phyloP scores from a whole-genome alignment of 2,113 vertebrate species.

The Chaetura pelagica region DNA sequence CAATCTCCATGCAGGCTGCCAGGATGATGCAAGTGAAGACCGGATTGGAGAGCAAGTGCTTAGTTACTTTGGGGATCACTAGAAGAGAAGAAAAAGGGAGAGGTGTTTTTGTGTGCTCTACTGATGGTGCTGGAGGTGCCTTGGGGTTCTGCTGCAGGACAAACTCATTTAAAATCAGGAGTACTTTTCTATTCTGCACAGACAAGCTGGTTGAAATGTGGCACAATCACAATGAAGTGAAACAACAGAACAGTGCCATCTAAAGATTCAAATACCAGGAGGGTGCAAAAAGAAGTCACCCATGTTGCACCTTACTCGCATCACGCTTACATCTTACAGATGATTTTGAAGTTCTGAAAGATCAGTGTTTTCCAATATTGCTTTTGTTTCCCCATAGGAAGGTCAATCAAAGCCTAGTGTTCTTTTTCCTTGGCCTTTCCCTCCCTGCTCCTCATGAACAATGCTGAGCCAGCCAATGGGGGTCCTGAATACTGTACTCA shows the following conservation, averaged over 20 bases:
- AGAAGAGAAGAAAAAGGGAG: not conserved
- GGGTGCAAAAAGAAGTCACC: not conserved
- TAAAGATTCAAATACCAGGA: not conserved
- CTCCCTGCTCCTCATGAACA: not conserved
- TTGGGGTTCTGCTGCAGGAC: not conserved
- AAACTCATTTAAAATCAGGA: not conserved
- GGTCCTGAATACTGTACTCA: not conserved
- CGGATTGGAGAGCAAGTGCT: conserved; percentile 93
- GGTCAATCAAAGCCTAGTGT: not conserved
- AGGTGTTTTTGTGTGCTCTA: not conserved
- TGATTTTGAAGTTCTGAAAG: not conserved
- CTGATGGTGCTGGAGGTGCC: not conserved
- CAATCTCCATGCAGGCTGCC: conserved; percentile 98
- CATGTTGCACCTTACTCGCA: no score
- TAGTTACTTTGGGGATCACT: conserved; percentile 98
- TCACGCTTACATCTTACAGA: not conserved
- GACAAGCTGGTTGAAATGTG: not conserved
- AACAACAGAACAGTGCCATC: not conserved
- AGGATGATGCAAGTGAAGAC: conserved; percentile 98
- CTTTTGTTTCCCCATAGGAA: not conserved
- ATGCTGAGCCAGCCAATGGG: fast-evolving
- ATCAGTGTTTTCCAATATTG: not conserved
- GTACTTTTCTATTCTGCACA: not conserved
- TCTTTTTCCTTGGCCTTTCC: not conserved
- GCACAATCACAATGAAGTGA: not conserved